Evolutionary conservation across 2,888 invertebrate genomes (phyloP).

Genomic region (Fragum sueziense): DNA sequence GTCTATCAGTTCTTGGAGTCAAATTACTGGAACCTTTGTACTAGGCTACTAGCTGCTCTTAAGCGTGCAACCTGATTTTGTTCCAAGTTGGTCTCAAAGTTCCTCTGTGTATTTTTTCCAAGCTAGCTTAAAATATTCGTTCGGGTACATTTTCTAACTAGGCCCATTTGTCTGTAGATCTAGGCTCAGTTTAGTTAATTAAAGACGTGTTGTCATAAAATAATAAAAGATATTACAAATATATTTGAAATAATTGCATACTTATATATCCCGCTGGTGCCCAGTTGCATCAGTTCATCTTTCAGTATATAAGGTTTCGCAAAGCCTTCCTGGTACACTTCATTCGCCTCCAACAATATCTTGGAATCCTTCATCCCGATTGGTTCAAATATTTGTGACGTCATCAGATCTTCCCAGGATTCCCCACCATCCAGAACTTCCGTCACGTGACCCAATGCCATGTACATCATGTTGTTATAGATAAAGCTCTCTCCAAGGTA

Average conservation of each 20-base stretch:
- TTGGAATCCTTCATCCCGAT: slow-evolving; percentile 56
- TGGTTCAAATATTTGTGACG: slow-evolving; percentile 52
- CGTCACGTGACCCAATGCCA: slow-evolving; percentile 57
- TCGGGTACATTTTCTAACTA: too few relatives aligned
- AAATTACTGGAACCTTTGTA: too few relatives aligned
- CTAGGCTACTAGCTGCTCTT: too few relatives aligned
- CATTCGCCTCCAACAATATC: slow-evolving; percentile 15
- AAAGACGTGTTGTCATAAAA: too few relatives aligned
- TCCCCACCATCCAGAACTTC: slow-evolving; percentile 54
- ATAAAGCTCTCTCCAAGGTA: slow-evolving; percentile 22
- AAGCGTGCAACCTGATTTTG: too few relatives aligned
- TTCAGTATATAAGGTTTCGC: slow-evolving; percentile 61
- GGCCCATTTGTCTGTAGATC: too few relatives aligned
- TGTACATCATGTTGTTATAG: slow-evolving; percentile 65
- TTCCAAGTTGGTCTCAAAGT: too few relatives aligned
- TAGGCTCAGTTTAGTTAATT: too few relatives aligned
- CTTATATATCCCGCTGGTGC: slow-evolving; percentile 19
- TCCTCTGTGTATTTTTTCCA: too few relatives aligned
- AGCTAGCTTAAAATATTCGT: too few relatives aligned
- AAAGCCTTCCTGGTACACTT: slow-evolving; percentile 23
- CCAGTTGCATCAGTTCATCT: slow-evolving; percentile 25
- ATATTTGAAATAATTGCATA: too few relatives aligned
- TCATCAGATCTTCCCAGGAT: slow-evolving; percentile 60
- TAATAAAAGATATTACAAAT: not conserved
- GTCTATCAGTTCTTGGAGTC: too few relatives aligned